Evolutionary conservation across 2,797 vertebrate genomes (phyloP).

Genomic region (Phoebastria nigripes): DNA sequence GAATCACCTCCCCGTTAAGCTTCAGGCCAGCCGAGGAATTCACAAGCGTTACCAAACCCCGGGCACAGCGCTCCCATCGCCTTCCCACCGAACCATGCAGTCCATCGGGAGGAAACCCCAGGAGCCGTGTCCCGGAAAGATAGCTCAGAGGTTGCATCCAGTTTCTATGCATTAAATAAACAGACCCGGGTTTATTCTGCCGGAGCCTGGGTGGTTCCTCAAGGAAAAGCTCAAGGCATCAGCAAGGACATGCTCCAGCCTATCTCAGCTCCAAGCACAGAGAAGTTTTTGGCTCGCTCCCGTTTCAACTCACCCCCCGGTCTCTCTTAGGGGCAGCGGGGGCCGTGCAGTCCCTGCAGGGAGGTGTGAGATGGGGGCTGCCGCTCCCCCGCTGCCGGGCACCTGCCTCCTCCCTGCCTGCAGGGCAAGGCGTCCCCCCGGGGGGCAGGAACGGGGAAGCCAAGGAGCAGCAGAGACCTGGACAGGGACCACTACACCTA

Average conservation of each 20-base stretch:
- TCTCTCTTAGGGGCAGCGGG: not conserved
- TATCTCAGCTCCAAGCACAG: not conserved
- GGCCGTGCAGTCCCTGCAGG: fast-evolving
- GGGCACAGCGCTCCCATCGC: not conserved
- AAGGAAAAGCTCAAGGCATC: not conserved
- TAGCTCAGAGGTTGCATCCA: not conserved
- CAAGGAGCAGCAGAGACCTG: not conserved
- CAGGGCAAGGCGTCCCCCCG: not conserved
- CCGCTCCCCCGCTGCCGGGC: not conserved
- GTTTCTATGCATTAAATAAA: not conserved
- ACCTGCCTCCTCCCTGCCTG: not conserved
- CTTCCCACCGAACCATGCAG: not conserved
- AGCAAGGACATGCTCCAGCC: not conserved
- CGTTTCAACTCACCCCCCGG: fast-evolving
- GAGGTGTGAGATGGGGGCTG: not conserved
- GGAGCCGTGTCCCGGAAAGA: not conserved
- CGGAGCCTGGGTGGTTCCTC: not conserved
- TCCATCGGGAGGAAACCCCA: not conserved
- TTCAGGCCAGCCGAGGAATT: not conserved
- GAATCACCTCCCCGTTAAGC: not conserved
- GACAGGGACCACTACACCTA: not conserved
- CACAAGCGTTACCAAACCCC: not conserved
- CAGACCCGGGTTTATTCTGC: not conserved
- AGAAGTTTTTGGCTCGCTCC: not conserved
- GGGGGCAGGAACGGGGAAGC: fast-evolving